These are phyloP conservation scores for Cololabis saira DNA, from an alignment of 2,113 vertebrate species.

Conservation along the genomic window DNA sequence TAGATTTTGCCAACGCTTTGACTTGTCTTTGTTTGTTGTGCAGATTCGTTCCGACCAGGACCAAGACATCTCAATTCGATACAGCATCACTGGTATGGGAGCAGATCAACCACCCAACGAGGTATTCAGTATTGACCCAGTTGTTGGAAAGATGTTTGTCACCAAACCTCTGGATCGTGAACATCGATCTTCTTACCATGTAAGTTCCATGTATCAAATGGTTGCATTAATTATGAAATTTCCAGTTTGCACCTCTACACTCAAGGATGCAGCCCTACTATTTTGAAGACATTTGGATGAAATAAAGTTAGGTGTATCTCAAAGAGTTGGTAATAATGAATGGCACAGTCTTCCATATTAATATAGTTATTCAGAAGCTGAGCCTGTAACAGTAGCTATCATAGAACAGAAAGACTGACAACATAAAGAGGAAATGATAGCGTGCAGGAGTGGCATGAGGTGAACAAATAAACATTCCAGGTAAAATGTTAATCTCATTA, in stretches of 20 bases:
- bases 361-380: not conserved
- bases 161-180: constrained; percentile 94
- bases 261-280: not conserved
- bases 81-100: constrained; percentile 93
- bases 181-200: constrained; percentile 92
- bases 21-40: constrained; percentile 32
- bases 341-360: not conserved
- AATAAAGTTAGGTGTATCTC: not conserved
- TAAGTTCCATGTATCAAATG: constrained; percentile 72
- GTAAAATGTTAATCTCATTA: not conserved
- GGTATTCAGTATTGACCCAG: constrained; percentile 93
- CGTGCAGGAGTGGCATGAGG: not conserved
- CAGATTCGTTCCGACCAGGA: constrained; percentile 98
- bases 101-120: constrained; percentile 95
- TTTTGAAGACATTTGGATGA: not conserved
- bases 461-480: not conserved
- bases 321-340: constrained; percentile 14
- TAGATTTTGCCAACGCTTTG: not conserved
- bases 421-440: not conserved
- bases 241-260: constrained; percentile 8
- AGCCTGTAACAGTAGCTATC: not conserved
- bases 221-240: not conserved
- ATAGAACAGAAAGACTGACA: not conserved
- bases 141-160: constrained; percentile 93
- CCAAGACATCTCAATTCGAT: constrained; percentile 92